Evolutionary conservation across 1,140 invertebrate species (phyloP).

Genomic region (Dryas iulia): DNA sequence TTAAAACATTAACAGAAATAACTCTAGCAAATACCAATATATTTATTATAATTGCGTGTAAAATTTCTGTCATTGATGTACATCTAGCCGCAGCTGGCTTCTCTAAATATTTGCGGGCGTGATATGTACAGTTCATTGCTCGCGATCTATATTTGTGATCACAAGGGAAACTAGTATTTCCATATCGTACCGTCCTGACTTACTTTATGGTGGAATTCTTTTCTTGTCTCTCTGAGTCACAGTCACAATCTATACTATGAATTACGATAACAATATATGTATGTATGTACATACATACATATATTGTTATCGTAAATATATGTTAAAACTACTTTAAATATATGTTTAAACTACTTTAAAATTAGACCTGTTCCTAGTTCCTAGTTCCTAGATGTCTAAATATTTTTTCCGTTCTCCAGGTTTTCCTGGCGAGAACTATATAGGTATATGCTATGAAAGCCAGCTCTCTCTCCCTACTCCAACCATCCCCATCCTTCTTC

Average conservation of each 20-base stretch:
- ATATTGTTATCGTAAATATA: too few relatives aligned
- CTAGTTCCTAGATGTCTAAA: too few relatives aligned
- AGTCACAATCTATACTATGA: not conserved
- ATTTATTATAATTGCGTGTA: slow-evolving; percentile 10
- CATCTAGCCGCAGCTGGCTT: slow-evolving; percentile 39
- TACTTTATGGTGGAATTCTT: slow-evolving; percentile 20
- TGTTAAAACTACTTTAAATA: too few relatives aligned
- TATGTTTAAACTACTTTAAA: too few relatives aligned
- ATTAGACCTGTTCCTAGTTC: too few relatives aligned
- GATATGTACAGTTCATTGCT: slow-evolving; percentile 60
- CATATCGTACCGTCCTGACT: slow-evolving; percentile 22
- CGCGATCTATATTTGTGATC: slow-evolving; percentile 57
- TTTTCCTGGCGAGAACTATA: too few relatives aligned
- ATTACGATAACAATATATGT: not conserved
- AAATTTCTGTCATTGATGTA: slow-evolving; percentile 34
- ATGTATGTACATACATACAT: too few relatives aligned
- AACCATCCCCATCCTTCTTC: too few relatives aligned
- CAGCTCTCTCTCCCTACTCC: too few relatives aligned
- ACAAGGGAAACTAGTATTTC: slow-evolving; percentile 34
- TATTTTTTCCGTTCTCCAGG: too few relatives aligned
- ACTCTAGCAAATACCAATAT: not conserved
- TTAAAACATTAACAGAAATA: too few relatives aligned
- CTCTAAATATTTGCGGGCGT: slow-evolving; percentile 59
- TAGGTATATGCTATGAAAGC: too few relatives aligned
- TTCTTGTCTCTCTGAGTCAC: slow-evolving; percentile 7